Conservation (phyloP, 2,113 vertebrate genomes). For the Phaethornis superciliosus region DNA sequence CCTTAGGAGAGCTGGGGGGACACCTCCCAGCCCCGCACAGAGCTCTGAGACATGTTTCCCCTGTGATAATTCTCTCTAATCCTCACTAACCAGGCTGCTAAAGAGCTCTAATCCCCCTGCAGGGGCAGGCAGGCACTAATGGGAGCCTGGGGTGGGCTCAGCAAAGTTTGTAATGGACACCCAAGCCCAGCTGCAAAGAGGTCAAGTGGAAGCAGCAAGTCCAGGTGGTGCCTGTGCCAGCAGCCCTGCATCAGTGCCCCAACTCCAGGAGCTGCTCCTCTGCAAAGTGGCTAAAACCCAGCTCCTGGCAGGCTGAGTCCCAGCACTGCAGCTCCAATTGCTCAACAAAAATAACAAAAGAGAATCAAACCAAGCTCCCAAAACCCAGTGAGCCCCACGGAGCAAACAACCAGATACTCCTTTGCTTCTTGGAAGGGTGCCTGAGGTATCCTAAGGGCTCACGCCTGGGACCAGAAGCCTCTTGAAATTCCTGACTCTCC, state of each 20-base stretch:
- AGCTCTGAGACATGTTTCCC: neutral
- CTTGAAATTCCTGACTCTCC: neutral
- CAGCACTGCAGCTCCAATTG: neutral
- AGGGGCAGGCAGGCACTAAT: neutral
- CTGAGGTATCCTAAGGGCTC: neutral
- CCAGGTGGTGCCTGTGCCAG: neutral
- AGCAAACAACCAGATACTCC: neutral
- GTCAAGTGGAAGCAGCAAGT: neutral
- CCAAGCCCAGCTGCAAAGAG: neutral
- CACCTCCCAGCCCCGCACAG: neutral
- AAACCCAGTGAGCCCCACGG: neutral
- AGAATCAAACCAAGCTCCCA: neutral
- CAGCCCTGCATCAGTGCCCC: neutral
- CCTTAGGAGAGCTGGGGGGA: neutral
- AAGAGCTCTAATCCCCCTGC: conserved; percentile 43
- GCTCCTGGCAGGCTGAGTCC: neutral
- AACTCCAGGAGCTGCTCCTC: neutral
- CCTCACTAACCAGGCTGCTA: neutral
- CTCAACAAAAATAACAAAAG: neutral
- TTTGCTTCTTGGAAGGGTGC: conserved; percentile 14
- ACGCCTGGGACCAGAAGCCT: neutral
- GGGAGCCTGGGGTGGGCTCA: neutral
- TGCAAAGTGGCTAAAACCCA: neutral
- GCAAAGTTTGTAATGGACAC: conserved; percentile 22
- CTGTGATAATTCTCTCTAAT: conserved; percentile 43